Conservation (phyloP, 1,140 invertebrate species). For the Ptiloglossa arizonensis region DNA sequence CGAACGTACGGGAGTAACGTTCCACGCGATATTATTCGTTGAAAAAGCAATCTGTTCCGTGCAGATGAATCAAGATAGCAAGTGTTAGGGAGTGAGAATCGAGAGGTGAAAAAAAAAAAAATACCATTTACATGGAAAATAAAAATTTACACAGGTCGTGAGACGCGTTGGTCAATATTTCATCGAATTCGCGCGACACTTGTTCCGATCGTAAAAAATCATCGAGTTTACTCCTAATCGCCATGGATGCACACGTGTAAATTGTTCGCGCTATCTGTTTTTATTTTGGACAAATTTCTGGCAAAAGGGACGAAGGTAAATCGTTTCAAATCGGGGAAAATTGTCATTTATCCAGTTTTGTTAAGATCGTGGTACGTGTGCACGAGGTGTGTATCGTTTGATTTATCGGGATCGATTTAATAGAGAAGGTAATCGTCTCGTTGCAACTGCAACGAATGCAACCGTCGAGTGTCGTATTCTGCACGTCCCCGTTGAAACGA, state of each 20-base stretch:
- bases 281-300: too few relatives aligned
- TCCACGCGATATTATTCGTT: not conserved
- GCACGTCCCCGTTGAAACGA: not conserved
- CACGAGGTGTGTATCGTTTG: too few relatives aligned
- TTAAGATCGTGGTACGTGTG: too few relatives aligned
- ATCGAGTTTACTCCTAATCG: too few relatives aligned
- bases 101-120: not conserved
- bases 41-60: conserved; percentile 7
- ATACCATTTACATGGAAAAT: conserved; percentile 4
- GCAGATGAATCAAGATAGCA: not conserved
- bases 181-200: not conserved
- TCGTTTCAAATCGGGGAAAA: too few relatives aligned
- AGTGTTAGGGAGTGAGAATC: not conserved
- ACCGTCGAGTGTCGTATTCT: not conserved
- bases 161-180: not conserved
- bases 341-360: too few relatives aligned
- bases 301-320: too few relatives aligned
- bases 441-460: not conserved
- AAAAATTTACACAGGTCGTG: not conserved
- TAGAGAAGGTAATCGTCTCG: too few relatives aligned
- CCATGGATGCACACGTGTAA: too few relatives aligned
- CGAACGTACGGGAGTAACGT: not conserved
- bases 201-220: too few relatives aligned
- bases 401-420: too few relatives aligned
- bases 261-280: too few relatives aligned